A percentile compares a stretch with the other conserved stretches of the same genome.
Conservation (phyloP, 2,113 vertebrate genomes). For the Muscicapa adusta region DNA sequence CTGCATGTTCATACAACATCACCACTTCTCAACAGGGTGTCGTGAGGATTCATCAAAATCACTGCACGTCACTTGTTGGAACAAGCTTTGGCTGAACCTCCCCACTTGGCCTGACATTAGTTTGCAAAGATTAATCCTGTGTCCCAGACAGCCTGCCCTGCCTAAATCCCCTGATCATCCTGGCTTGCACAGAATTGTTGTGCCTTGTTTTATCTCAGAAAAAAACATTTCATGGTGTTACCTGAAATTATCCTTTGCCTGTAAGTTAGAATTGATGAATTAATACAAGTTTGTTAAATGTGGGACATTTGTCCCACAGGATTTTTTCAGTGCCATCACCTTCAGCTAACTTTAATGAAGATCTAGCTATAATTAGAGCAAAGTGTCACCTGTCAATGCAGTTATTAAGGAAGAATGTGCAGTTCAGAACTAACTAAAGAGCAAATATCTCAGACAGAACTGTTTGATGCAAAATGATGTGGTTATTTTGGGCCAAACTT, state of each 20-base stretch:
- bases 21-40: not conserved
- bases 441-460: not conserved
- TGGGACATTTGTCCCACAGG: not conserved
- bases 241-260: not conserved
- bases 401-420: not conserved
- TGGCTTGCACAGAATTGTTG: not conserved
- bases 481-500: not conserved
- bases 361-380: not conserved
- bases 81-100: not conserved
- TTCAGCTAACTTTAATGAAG: not conserved
- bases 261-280: not conserved
- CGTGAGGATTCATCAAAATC: not conserved
- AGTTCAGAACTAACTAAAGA: not conserved
- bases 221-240: not conserved
- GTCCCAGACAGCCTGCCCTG: not conserved
- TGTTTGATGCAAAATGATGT: not conserved
- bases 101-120: not conserved
- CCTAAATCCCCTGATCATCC: not conserved
- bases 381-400: not conserved
- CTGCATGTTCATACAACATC: not conserved
- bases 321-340: not conserved
- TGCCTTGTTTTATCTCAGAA: not conserved
- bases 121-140: not conserved
- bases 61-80: not conserved
- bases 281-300: not conserved